These are phyloP conservation scores for Chelonoidis abingdonii DNA, from an alignment of 2,113 vertebrate species.

Conservation along the genomic window DNA sequence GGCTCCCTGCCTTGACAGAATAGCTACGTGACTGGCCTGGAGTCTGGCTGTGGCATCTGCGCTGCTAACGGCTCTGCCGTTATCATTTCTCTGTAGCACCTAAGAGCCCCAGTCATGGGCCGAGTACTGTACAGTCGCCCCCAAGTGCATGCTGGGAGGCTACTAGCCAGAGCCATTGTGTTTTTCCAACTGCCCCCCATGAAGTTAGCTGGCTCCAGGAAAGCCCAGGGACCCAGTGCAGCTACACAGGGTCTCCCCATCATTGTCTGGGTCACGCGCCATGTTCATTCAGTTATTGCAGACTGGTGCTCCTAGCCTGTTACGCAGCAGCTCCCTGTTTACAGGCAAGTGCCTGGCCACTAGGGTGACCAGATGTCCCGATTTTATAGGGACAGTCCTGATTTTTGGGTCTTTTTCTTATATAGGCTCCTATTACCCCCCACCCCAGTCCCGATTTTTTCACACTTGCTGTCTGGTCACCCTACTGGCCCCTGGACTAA, in stretches of 20 bases:
- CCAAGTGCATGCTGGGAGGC: rapidly evolving
- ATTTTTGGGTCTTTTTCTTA: too few relatives aligned
- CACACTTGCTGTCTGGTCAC: too few relatives aligned
- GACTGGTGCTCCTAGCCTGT: rapidly evolving
- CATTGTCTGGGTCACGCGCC: neutral
- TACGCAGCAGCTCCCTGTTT: rapidly evolving
- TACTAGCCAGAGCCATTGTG: neutral
- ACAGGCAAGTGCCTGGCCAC: rapidly evolving
- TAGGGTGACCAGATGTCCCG: too few relatives aligned
- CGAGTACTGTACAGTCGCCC: neutral
- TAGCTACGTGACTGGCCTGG: neutral
- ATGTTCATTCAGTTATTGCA: neutral
- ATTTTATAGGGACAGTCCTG: too few relatives aligned
- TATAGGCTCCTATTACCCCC: too few relatives aligned
- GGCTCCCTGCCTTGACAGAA: neutral
- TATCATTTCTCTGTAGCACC: neutral
- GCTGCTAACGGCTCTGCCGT: rapidly evolving
- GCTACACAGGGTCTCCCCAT: neutral
- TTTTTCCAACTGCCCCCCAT: neutral
- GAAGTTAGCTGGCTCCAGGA: rapidly evolving
- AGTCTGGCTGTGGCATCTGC: neutral
- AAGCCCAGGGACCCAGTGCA: neutral
- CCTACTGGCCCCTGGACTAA: neutral
- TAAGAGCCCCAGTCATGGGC: neutral
- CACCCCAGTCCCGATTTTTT: too few relatives aligned